Evolutionary conservation across 2,888 invertebrate species (phyloP).

Genomic region (Patella ulyssiponensis): DNA sequence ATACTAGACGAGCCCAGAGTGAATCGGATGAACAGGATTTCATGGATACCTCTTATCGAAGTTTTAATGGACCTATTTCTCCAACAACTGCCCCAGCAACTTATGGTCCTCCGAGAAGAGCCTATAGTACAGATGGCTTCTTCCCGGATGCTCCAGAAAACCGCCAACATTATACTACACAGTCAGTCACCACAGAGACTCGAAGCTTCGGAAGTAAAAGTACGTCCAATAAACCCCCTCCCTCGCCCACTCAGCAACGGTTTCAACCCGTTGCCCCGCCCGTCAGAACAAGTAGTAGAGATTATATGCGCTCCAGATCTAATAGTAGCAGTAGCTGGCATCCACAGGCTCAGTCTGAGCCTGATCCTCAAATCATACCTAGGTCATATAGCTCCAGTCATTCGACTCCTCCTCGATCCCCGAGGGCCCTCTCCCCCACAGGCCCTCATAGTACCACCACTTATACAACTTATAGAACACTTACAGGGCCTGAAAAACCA

Average conservation of each 20-base stretch:
- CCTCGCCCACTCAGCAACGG: conserved; percentile 51
- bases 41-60: conserved; percentile 43
- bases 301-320: conserved; percentile 57
- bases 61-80: conserved; percentile 53
- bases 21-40: conserved; percentile 67
- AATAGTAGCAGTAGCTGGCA: conserved; percentile 49
- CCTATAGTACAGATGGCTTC: conserved; percentile 38
- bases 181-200: conserved; percentile 37
- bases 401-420: conserved; percentile 41
- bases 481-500: conserved; percentile 28
- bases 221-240: conserved; percentile 53
- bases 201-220: conserved; percentile 32
- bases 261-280: conserved; percentile 45
- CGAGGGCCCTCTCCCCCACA: conserved; percentile 43
- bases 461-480: conserved; percentile 16
- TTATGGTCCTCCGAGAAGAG: conserved; percentile 30
- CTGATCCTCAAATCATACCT: conserved; percentile 31
- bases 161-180: conserved; percentile 36
- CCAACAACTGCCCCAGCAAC: conserved; percentile 44
- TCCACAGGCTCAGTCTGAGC: conserved; percentile 36
- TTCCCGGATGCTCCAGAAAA: conserved; percentile 39
- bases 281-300: conserved; percentile 58
- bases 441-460: conserved; percentile 12
- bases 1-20: conserved; percentile 77
- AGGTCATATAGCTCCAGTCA: conserved; percentile 47